Conservation (phyloP, 2,888 invertebrate genomes). For the Polydrusus cervinus region DNA sequence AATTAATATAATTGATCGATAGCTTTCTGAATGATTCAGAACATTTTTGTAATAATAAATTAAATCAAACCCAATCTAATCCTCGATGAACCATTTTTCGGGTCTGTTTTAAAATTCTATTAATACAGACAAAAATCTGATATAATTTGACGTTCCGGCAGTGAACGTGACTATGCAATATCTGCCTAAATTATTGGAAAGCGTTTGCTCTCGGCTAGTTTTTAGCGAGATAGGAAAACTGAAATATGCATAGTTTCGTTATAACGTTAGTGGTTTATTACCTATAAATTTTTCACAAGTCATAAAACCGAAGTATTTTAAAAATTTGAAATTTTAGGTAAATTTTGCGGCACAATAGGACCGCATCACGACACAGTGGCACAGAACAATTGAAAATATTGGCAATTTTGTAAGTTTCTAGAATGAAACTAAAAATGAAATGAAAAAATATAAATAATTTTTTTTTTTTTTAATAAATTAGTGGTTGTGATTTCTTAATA, state of each 20-base stretch:
- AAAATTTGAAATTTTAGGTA: slow-evolving; percentile 6
- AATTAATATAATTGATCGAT: too few species aligned
- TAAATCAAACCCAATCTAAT: background rate
- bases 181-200: slow-evolving; percentile 44
- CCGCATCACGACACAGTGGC: background rate
- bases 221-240: slow-evolving; percentile 30
- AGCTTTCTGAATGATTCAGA: too few species aligned
- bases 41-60: too few species aligned
- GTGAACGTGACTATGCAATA: slow-evolving; percentile 27
- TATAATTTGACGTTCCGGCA: slow-evolving; percentile 13
- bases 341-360: slow-evolving; percentile 2
- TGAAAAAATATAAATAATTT: too few species aligned
- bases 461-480: too few species aligned
- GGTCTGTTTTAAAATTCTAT: slow-evolving; percentile 20
- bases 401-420: too few species aligned
- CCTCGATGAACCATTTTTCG: background rate
- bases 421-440: too few species aligned
- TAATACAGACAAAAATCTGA: slow-evolving; percentile 29
- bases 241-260: slow-evolving; percentile 39
- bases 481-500: too few species aligned
- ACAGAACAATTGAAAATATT: background rate
- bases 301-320: slow-evolving; percentile 8
- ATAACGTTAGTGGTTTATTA: slow-evolving; percentile 20
- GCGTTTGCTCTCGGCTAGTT: slow-evolving; percentile 33
- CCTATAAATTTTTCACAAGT: slow-evolving; percentile 22